Percentiles rank a stretch among this genome's conserved stretches.
Evolutionary conservation across 1,140 invertebrate species (phyloP).

Genomic region (Plectrocnemia conspersa): DNA sequence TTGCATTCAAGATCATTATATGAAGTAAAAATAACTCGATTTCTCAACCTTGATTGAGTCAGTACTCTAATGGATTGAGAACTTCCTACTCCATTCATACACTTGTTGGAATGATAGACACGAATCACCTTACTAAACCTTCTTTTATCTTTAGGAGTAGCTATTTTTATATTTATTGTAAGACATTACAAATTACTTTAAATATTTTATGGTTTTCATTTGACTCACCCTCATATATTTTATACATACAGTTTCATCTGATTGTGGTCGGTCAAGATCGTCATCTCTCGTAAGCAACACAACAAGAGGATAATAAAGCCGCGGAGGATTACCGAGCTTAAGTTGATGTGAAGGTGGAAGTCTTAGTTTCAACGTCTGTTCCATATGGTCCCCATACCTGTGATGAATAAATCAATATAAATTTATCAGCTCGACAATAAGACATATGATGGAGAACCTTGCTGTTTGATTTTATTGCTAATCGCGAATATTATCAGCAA

Average conservation of each 20-base stretch:
- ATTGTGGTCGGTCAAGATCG: slow-evolving; percentile 57
- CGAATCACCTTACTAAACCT: no score
- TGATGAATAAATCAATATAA: slow-evolving; percentile 28
- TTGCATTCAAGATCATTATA: no score
- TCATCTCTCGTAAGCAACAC: slow-evolving; percentile 66
- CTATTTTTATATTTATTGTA: no score
- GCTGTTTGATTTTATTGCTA: not conserved
- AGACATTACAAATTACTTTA: no score
- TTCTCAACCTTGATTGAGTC: no score
- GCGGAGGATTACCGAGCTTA: slow-evolving; percentile 58
- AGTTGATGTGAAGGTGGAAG: slow-evolving; percentile 60
- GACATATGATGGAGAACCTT: not conserved
- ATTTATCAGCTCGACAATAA: not conserved
- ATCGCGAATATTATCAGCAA: slow-evolving; percentile 1
- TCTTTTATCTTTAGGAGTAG: no score
- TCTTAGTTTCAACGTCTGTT: slow-evolving; percentile 58
- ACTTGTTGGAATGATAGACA: no score
- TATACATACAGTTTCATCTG: slow-evolving; percentile 65
- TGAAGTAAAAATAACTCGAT: no score
- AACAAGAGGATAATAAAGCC: slow-evolving; percentile 69
- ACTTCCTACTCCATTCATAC: no score
- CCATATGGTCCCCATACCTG: slow-evolving; percentile 62
- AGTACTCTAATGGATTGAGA: no score
- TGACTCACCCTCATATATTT: no score
- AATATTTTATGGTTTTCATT: no score